Percentiles rank a stretch among this genome's conserved stretches.
Evolutionary conservation across 2,113 vertebrate species (phyloP).

Genomic region (Mobula birostris): DNA sequence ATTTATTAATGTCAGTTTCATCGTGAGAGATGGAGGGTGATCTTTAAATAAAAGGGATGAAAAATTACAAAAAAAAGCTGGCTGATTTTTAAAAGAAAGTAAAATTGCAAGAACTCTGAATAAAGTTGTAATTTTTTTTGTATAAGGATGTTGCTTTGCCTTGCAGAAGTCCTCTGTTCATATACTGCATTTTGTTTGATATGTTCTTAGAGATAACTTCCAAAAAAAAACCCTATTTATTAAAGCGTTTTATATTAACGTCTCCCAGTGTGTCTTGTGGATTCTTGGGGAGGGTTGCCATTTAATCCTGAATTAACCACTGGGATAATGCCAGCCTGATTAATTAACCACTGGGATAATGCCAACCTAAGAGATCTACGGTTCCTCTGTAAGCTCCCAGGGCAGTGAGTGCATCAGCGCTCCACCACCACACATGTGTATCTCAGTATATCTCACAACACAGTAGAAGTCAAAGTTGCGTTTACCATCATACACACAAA

Average conservation of each 20-base stretch:
- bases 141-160: conserved; percentile 44
- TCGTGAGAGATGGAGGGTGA: not conserved
- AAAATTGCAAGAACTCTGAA: not conserved
- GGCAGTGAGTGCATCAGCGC: too few relatives aligned
- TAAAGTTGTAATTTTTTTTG: conserved; percentile 36
- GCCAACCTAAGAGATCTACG: not conserved
- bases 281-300: not conserved
- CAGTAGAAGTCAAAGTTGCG: too few relatives aligned
- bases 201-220: conserved; percentile 64
- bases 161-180: conserved; percentile 68
- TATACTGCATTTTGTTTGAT: conserved; percentile 72
- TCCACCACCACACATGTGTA: too few relatives aligned
- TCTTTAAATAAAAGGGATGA: not conserved
- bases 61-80: conserved; percentile 14
- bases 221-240: conserved; percentile 75
- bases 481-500: too few relatives aligned
- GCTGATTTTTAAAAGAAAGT: not conserved
- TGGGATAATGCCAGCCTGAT: not conserved
- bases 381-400: not conserved
- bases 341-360: not conserved
- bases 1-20: not conserved
- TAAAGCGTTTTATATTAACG: conserved; percentile 85
- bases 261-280: conserved; percentile 29
- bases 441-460: too few relatives aligned
- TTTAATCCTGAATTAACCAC: not conserved